These are phyloP conservation scores for Drosophila equinoxialis DNA, from an alignment of 1,140 invertebrate genomes.

Conservation along the genomic window DNA sequence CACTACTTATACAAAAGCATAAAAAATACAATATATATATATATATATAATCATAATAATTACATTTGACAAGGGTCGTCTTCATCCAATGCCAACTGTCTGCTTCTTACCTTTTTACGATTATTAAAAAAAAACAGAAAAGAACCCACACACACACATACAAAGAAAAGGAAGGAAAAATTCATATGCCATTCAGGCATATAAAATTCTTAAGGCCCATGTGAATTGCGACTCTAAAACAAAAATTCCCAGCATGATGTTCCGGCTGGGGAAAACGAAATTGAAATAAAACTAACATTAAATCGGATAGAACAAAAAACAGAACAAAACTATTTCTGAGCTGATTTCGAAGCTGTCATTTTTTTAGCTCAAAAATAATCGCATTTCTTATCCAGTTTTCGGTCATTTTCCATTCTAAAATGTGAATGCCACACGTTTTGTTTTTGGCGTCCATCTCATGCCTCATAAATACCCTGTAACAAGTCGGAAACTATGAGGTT, in stretches of 20 bases:
- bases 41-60: constrained; percentile 42
- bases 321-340: neutral
- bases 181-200: neutral
- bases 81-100: neutral
- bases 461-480: too few species aligned
- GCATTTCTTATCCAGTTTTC: too few species aligned
- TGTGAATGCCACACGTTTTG: too few species aligned
- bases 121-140: constrained; percentile 15
- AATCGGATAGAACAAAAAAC: neutral
- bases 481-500: too few species aligned
- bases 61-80: constrained; percentile 57
- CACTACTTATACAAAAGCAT: neutral
- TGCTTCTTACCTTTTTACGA: constrained; percentile 34
- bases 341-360: neutral
- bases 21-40: neutral
- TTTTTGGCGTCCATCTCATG: too few species aligned
- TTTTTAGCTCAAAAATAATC: neutral
- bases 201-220: neutral
- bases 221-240: constrained; percentile 1
- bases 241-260: neutral
- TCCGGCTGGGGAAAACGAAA: neutral
- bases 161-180: neutral
- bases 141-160: neutral
- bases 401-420: too few species aligned
- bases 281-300: constrained; percentile 11